These are phyloP conservation scores for Drosophila leontia DNA, from an alignment of 1,140 invertebrate genomes.

Conservation along the genomic window DNA sequence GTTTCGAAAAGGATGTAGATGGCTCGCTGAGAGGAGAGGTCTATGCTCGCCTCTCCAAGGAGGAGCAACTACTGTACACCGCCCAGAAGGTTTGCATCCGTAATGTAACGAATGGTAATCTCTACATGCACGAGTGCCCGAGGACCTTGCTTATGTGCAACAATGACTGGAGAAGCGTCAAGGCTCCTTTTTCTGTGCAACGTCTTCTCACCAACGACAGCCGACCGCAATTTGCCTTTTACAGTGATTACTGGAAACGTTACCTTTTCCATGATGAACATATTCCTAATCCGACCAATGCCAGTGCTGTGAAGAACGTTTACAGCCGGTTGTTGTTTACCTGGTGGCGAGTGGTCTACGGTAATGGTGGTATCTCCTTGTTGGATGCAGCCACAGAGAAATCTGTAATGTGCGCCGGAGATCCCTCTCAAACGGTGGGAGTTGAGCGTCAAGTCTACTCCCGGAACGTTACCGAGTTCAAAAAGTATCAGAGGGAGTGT, in stretches of 20 bases:
- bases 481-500: constrained; percentile 53
- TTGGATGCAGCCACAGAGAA: constrained; percentile 39
- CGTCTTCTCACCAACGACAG: constrained; percentile 38
- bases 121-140: constrained; percentile 70
- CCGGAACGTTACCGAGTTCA: constrained; percentile 37
- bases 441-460: constrained; percentile 66
- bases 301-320: constrained; percentile 60
- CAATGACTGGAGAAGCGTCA: constrained; percentile 53
- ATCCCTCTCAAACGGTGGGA: constrained; percentile 48
- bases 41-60: constrained; percentile 39
- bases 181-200: constrained; percentile 51
- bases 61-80: constrained; percentile 54
- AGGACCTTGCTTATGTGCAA: constrained; percentile 69
- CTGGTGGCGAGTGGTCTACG: constrained; percentile 54
- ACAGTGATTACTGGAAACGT: constrained; percentile 55
- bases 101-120: constrained; percentile 45
- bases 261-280: constrained; percentile 9
- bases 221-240: constrained; percentile 50
- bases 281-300: constrained; percentile 21
- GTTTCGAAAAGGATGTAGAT: constrained; percentile 41
- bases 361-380: constrained; percentile 43
- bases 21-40: constrained; percentile 22
- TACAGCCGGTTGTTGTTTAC: constrained; percentile 42
- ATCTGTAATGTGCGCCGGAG: constrained; percentile 61
- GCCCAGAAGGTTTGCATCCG: constrained; percentile 65